Conservation (phyloP, 2,888 invertebrate species). For the Melolontha melolontha region DNA sequence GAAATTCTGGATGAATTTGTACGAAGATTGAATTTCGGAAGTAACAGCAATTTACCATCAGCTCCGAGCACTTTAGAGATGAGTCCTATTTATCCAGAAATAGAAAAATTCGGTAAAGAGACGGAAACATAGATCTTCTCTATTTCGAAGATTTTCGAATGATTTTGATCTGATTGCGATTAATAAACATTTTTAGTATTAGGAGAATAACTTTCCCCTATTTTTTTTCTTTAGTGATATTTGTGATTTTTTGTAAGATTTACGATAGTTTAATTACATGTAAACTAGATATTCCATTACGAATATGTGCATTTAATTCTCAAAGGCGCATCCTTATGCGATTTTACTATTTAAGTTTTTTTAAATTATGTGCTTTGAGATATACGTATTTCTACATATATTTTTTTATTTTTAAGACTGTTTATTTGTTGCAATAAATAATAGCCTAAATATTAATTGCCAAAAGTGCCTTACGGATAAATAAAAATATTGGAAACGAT, state of each 20-base stretch:
- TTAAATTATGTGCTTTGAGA: conserved; percentile 7
- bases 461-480: conserved; percentile 29
- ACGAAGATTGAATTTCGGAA: conserved; percentile 75
- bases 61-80: conserved; percentile 90
- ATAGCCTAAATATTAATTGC: conserved; percentile 7
- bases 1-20: conserved; percentile 85
- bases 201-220: not conserved
- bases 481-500: conserved; percentile 1
- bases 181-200: conserved; percentile 16
- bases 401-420: conserved; percentile 20
- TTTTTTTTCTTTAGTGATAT: conserved; percentile 19
- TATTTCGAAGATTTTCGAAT: conserved; percentile 1
- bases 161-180: not conserved
- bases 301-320: not conserved
- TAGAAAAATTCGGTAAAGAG: conserved; percentile 83
- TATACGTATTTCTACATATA: conserved; percentile 12
- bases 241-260: conserved; percentile 22
- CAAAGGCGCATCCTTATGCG: not conserved
- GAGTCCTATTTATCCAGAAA: conserved; percentile 86
- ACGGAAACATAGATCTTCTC: conserved; percentile 78
- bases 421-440: conserved; percentile 2
- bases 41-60: conserved; percentile 80
- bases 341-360: not conserved
- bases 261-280: conserved; percentile 2
- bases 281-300: conserved; percentile 22